These are phyloP conservation scores for Arctia plantaginis DNA, from an alignment of 2,888 invertebrate species.

Conservation along the genomic window DNA sequence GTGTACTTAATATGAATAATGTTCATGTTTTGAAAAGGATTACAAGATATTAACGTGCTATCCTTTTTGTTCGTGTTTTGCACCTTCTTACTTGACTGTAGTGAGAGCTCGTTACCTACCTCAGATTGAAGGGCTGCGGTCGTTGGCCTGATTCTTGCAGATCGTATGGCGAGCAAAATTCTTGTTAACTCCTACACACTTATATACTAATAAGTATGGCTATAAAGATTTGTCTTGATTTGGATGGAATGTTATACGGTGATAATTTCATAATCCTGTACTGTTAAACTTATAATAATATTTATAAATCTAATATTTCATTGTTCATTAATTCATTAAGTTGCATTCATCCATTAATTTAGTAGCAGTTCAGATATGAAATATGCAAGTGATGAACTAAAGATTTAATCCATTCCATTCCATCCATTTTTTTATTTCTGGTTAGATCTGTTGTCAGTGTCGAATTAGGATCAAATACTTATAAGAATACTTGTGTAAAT, in stretches of 20 bases:
- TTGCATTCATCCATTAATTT: slow-evolving; percentile 10
- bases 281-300: slow-evolving; percentile 18
- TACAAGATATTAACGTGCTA: slow-evolving; percentile 52
- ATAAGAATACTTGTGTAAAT: background rate
- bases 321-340: slow-evolving; percentile 20
- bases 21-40: slow-evolving; percentile 30
- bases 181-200: slow-evolving; percentile 45
- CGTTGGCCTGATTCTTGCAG: slow-evolving; percentile 72
- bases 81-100: slow-evolving; percentile 78
- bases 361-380: background rate
- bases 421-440: background rate
- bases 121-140: slow-evolving; percentile 81
- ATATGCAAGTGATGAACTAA: background rate
- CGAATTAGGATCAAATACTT: background rate
- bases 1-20: too few relatives aligned
- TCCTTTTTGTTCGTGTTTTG: slow-evolving; percentile 78
- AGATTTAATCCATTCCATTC: background rate
- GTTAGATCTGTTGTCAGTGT: background rate
- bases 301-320: too few relatives aligned
- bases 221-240: slow-evolving; percentile 39
- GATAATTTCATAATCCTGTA: slow-evolving; percentile 10
- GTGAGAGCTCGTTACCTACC: slow-evolving; percentile 78
- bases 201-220: slow-evolving; percentile 41
- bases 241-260: slow-evolving; percentile 38
- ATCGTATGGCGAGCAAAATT: slow-evolving; percentile 62